These are phyloP conservation scores for Uloborus plumipes DNA, from an alignment of 2,888 invertebrate genomes.

Conservation along the genomic window DNA sequence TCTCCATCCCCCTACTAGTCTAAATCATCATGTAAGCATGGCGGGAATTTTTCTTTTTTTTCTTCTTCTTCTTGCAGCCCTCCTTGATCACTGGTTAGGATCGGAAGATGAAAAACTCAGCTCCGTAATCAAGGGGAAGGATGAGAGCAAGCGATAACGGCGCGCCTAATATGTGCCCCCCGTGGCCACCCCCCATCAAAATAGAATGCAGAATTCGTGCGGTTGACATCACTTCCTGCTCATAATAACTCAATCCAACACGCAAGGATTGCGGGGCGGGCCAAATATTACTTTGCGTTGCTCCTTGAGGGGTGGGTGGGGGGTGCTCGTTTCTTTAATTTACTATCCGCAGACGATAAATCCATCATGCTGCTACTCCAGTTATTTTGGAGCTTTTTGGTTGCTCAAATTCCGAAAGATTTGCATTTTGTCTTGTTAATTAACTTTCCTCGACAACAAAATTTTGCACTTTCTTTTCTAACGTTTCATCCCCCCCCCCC, in stretches of 20 bases:
- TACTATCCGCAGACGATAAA: neutral
- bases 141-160: slow-evolving; percentile 41
- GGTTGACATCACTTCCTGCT: slow-evolving; percentile 53
- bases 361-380: too few relatives aligned
- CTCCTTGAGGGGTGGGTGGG: neutral
- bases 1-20: neutral
- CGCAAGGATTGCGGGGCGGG: slow-evolving; percentile 35
- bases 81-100: slow-evolving; percentile 26
- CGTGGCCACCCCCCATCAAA: slow-evolving; percentile 32
- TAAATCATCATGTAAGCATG: slow-evolving; percentile 40
- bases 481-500: too few relatives aligned
- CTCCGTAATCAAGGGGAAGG: slow-evolving; percentile 38
- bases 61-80: slow-evolving; percentile 7
- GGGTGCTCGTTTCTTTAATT: slow-evolving; percentile 16
- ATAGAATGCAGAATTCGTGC: slow-evolving; percentile 55
- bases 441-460: too few relatives aligned
- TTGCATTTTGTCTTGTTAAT: too few relatives aligned
- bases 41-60: slow-evolving; percentile 11
- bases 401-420: too few relatives aligned
- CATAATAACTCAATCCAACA: slow-evolving; percentile 62
- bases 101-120: slow-evolving; percentile 10
- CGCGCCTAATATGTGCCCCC: slow-evolving; percentile 44
- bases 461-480: too few relatives aligned
- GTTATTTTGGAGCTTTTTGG: too few relatives aligned
- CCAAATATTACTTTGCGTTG: slow-evolving; percentile 40